These are phyloP conservation scores for Actias luna DNA, from an alignment of 2,888 invertebrate genomes.

Conservation along the genomic window DNA sequence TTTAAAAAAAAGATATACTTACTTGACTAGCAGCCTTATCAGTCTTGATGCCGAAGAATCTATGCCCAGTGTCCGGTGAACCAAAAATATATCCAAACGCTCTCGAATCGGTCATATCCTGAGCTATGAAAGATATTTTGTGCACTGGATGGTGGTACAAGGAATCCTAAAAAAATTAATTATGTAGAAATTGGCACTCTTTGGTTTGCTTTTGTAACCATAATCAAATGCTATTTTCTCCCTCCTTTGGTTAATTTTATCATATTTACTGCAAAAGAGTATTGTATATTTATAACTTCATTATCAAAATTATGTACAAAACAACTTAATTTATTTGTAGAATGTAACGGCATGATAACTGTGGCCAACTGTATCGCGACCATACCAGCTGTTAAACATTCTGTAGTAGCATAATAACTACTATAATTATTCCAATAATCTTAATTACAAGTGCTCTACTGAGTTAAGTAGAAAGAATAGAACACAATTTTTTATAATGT, in stretches of 20 bases:
- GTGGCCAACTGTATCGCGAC: too few species aligned
- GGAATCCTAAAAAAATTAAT: constrained; percentile 85
- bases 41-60: constrained; percentile 99
- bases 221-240: not conserved
- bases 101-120: constrained; percentile 97
- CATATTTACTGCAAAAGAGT: too few species aligned
- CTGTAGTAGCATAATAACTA: too few species aligned
- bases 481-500: not conserved
- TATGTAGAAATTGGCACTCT: not conserved
- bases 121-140: constrained; percentile 99
- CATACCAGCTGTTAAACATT: too few species aligned
- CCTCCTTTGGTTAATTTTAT: not conserved
- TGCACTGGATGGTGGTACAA: constrained; percentile 98
- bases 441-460: not conserved
- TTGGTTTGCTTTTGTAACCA: not conserved
- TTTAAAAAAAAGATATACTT: constrained; percentile 47
- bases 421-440: too few species aligned
- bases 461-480: not conserved
- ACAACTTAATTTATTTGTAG: too few species aligned
- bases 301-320: too few species aligned
- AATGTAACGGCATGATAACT: too few species aligned
- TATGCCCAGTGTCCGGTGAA: constrained; percentile 96
- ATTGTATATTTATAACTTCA: too few species aligned
- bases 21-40: constrained; percentile 98
- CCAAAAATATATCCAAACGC: constrained; percentile 99